Evolutionary conservation across 2,113 vertebrate species (phyloP).

Genomic region (Carlito syrichta): DNA sequence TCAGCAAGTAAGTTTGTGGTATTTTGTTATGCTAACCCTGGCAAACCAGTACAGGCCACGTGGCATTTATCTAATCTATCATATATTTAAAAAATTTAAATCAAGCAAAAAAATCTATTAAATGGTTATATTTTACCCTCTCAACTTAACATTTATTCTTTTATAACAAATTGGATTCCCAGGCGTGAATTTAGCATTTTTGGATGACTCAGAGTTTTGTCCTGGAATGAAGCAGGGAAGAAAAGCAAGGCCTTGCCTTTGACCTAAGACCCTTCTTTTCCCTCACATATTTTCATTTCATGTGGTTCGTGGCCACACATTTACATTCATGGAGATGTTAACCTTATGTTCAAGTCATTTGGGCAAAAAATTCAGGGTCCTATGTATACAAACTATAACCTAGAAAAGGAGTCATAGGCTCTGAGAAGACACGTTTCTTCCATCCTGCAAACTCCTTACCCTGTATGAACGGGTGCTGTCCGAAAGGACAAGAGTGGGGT

Average conservation of each 20-base stretch:
- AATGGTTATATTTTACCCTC: not conserved
- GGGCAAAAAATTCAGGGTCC: not conserved
- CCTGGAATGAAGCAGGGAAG: not conserved
- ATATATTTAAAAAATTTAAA: not conserved
- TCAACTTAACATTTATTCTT: not conserved
- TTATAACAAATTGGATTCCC: not conserved
- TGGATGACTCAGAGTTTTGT: not conserved
- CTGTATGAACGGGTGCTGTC: not conserved
- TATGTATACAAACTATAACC: not conserved
- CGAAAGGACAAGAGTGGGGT: not conserved
- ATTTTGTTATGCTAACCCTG: not conserved
- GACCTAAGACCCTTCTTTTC: not conserved
- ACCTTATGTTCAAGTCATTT: not conserved
- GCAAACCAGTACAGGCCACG: not conserved
- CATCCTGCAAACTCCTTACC: not conserved
- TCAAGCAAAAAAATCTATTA: not conserved
- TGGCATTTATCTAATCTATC: not conserved
- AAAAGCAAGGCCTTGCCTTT: not conserved
- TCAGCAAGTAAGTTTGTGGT: not conserved
- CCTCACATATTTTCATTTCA: not conserved
- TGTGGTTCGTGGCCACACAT: not conserved
- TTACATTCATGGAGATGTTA: not conserved
- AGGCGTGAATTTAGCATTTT: not conserved
- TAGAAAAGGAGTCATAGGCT: not conserved
- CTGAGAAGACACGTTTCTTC: not conserved